phyloP scores from a whole-genome alignment of 1,140 invertebrate genomes.

The Mycetomoellerius zeteki region DNA sequence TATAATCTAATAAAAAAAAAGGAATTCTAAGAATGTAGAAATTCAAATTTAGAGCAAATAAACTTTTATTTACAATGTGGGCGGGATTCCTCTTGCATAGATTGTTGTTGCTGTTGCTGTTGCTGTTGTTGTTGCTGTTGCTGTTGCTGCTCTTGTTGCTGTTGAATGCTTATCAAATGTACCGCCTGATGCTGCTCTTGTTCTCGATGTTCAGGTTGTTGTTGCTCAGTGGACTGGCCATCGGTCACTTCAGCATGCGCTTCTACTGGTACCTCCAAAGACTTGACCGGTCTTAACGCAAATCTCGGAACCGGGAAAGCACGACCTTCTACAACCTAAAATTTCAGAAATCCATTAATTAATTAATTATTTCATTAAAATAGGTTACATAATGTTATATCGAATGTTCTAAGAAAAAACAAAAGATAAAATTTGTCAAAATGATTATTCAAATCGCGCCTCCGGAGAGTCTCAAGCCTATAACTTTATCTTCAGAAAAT shows the following conservation, averaged over 20 bases:
- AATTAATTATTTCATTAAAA: conserved; percentile 1
- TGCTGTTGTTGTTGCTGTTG: conserved; percentile 71
- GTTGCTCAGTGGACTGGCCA: conserved; percentile 76
- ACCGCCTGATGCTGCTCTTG: conserved; percentile 76
- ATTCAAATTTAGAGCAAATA: not conserved
- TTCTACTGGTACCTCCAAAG: conserved; percentile 82
- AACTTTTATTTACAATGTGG: conserved; percentile 88
- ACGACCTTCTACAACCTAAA: conserved; percentile 81
- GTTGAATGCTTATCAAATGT: conserved; percentile 75
- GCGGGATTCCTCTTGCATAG: conserved; percentile 84
- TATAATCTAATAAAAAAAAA: not conserved
- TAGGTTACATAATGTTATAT: not conserved
- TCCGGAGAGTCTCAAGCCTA: not conserved
- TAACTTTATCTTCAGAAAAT: conserved; percentile 6
- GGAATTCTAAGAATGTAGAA: not conserved
- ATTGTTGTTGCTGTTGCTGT: conserved; percentile 54
- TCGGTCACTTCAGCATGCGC: conserved; percentile 81
- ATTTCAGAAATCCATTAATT: not conserved
- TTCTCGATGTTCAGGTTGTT: conserved; percentile 82
- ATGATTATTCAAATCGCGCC: not conserved
- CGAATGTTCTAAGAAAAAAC: not conserved
- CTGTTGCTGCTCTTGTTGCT: conserved; percentile 69
- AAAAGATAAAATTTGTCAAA: not conserved
- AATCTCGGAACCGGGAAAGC: conserved; percentile 81
- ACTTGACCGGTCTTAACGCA: conserved; percentile 80